These are phyloP conservation scores for Engraulis encrasicolus DNA, from an alignment of 2,113 vertebrate genomes.

Conservation along the genomic window DNA sequence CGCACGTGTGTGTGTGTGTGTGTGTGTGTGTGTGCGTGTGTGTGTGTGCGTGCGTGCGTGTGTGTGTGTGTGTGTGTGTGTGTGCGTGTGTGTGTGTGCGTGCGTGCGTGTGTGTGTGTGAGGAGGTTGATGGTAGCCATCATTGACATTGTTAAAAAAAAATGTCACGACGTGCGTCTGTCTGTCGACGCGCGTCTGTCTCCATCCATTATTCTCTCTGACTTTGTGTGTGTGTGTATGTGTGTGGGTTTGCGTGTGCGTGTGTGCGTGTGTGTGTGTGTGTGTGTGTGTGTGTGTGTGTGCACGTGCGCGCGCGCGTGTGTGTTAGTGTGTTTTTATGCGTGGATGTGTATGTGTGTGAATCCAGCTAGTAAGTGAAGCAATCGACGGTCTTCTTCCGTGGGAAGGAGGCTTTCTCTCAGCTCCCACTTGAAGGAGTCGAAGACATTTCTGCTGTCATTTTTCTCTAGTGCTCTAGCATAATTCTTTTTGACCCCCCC, in stretches of 20 bases:
- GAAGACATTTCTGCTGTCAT: constrained; percentile 83
- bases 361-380: constrained; percentile 30
- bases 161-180: neutral
- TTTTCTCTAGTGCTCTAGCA: constrained; percentile 81
- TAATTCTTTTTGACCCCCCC: constrained; percentile 73
- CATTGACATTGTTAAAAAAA: neutral
- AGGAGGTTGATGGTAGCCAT: no score
- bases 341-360: constrained; percentile 20
- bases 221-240: neutral
- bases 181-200: neutral
- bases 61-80: no score
- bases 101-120: no score
- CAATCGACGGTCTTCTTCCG: constrained; percentile 58
- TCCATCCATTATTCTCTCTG: no score
- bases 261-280: neutral
- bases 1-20: no score
- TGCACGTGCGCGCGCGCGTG: no score
- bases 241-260: constrained; percentile 21
- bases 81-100: no score
- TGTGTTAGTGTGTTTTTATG: no score
- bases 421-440: constrained; percentile 76
- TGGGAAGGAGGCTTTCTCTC: constrained; percentile 67
- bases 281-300: constrained; percentile 31
- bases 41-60: no score
- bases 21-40: no score